A percentile compares a stretch with the other conserved stretches of the same genome.
Evolutionary conservation across 2,113 vertebrate species (phyloP).

Genomic region (Reinhardtius hippoglossoides): DNA sequence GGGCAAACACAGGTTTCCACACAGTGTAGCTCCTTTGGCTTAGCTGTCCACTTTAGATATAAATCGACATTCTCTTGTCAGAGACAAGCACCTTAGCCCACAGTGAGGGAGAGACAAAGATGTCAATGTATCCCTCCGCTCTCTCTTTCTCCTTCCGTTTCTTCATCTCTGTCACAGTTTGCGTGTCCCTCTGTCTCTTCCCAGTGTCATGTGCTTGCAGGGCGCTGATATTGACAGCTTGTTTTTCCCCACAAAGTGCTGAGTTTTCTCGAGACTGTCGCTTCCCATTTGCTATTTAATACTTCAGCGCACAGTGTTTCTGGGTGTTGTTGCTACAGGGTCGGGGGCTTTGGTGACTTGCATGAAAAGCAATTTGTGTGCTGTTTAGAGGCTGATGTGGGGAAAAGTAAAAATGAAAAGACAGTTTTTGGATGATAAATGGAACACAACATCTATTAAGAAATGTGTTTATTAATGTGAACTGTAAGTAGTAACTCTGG

Average conservation of each 20-base stretch:
- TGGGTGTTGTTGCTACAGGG: slow-evolving; percentile 53
- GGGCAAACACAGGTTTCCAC: not conserved
- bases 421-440: not conserved
- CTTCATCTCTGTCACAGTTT: slow-evolving; percentile 32
- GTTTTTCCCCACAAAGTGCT: slow-evolving; percentile 66
- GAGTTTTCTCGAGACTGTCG: slow-evolving; percentile 76
- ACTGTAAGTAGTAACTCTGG: not conserved
- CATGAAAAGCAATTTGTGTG: slow-evolving; percentile 43
- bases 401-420: slow-evolving; percentile 26
- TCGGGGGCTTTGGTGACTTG: slow-evolving; percentile 44
- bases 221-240: slow-evolving; percentile 69
- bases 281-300: slow-evolving; percentile 80
- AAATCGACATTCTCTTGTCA: slow-evolving; percentile 41
- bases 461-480: not conserved
- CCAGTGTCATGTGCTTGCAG: slow-evolving; percentile 24
- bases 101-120: slow-evolving; percentile 37
- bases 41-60: slow-evolving; percentile 58
- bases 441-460: not conserved
- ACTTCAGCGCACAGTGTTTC: slow-evolving; percentile 74
- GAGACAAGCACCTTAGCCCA: slow-evolving; percentile 38
- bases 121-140: slow-evolving; percentile 34
- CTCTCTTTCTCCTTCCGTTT: slow-evolving; percentile 22
- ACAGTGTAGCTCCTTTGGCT: slow-evolving; percentile 17
- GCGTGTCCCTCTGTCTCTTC: slow-evolving; percentile 41
- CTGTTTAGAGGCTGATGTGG: slow-evolving; percentile 13